phyloP scores from a whole-genome alignment of 2,113 vertebrate species.

The Anguilla rostrata region DNA sequence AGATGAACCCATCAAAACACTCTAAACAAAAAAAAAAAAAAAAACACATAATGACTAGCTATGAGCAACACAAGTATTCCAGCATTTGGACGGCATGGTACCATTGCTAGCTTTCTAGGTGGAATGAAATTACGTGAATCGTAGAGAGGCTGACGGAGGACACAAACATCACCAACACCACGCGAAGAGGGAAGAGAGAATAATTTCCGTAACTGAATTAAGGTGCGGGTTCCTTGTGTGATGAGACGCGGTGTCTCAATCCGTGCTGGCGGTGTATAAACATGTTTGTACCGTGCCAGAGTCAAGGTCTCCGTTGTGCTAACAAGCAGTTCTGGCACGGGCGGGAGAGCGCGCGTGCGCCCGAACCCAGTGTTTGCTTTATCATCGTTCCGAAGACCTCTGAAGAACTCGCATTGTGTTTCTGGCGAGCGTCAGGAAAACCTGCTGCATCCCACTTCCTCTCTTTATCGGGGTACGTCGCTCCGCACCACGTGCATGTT shows the following conservation, averaged over 20 bases:
- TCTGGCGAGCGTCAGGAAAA: background rate
- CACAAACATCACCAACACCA: background rate
- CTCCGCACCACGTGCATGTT: no score
- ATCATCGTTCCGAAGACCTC: background rate
- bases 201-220: background rate
- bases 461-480: background rate
- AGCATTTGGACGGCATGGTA: no score
- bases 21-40: no score
- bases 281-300: background rate
- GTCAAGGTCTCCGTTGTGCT: background rate
- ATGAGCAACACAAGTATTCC: no score
- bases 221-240: background rate
- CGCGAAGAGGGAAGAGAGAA: no score
- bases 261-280: background rate
- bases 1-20: no score
- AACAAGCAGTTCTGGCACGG: background rate
- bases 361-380: background rate
- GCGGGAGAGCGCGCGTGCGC: background rate
- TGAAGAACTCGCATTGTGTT: background rate
- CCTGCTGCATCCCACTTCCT: background rate
- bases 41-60: no score
- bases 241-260: background rate
- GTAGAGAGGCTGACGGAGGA: background rate
- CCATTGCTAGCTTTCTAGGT: no score
- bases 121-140: no score